Percentiles rank a stretch among this genome's conserved stretches.
phyloP scores from a whole-genome alignment of 1,140 invertebrate genomes.

The Drosophila setifemur region DNA sequence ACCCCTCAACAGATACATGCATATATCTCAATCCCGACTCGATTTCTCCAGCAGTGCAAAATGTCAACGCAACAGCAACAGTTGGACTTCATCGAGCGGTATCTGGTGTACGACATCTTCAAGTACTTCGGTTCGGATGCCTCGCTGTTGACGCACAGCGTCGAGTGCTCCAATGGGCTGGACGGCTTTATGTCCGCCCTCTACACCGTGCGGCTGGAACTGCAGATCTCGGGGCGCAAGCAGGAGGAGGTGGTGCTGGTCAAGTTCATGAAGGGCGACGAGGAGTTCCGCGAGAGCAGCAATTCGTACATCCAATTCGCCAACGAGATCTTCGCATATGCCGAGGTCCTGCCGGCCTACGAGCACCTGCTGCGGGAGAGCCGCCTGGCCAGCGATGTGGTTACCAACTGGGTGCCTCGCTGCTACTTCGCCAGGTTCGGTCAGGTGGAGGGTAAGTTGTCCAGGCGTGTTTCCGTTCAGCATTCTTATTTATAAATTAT shows the following conservation, averaged over 20 bases:
- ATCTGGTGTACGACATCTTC: slow-evolving; percentile 61
- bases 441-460: slow-evolving; percentile 45
- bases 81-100: slow-evolving; percentile 61
- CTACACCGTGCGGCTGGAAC: slow-evolving; percentile 63
- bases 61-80: slow-evolving; percentile 64
- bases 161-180: slow-evolving; percentile 58
- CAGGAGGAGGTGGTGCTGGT: slow-evolving; percentile 51
- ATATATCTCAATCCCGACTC: neutral
- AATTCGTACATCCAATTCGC: slow-evolving; percentile 73
- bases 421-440: slow-evolving; percentile 61
- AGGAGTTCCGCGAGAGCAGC: slow-evolving; percentile 57
- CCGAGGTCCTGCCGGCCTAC: slow-evolving; percentile 63
- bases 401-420: slow-evolving; percentile 56
- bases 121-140: slow-evolving; percentile 52
- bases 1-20: neutral
- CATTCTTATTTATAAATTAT: neutral
- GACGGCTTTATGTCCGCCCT: slow-evolving; percentile 80
- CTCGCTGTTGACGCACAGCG: slow-evolving; percentile 31
- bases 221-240: slow-evolving; percentile 26
- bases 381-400: slow-evolving; percentile 33
- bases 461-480: too few relatives aligned
- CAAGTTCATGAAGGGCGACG: slow-evolving; percentile 78
- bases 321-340: slow-evolving; percentile 71
- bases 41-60: neutral
- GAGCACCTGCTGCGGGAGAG: slow-evolving; percentile 58